phyloP scores from a whole-genome alignment of 2,797 vertebrate genomes.

The Hylomyscus alleni region DNA sequence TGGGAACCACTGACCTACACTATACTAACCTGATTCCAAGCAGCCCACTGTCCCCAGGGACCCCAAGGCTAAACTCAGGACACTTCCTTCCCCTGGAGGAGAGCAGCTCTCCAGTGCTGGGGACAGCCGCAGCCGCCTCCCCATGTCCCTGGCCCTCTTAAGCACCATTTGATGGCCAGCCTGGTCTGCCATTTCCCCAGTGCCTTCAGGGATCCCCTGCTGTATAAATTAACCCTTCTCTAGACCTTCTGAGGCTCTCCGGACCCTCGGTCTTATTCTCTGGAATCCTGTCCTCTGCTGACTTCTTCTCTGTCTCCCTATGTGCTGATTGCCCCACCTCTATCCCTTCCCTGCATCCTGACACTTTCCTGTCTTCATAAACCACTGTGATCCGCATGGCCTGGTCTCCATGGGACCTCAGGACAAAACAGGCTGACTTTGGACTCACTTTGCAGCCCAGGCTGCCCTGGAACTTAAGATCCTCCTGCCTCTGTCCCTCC shows the following conservation, averaged over 20 bases:
- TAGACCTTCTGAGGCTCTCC: no score
- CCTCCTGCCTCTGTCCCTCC: neutral
- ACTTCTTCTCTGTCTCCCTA: neutral
- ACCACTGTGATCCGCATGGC: neutral
- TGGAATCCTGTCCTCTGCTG: neutral
- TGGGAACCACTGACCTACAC: neutral
- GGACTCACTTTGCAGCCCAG: neutral
- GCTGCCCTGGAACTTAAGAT: neutral
- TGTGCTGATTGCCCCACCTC: no score
- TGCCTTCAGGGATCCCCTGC: neutral
- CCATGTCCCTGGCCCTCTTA: neutral
- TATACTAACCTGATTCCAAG: neutral
- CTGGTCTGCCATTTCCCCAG: neutral
- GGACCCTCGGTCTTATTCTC: neutral
- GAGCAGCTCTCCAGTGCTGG: neutral
- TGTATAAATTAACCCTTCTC: no score
- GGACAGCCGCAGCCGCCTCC: neutral
- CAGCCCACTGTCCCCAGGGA: neutral
- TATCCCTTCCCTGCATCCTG: neutral
- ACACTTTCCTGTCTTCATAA: neutral
- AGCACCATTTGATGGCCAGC: neutral
- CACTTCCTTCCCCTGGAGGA: neutral
- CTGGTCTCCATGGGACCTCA: neutral
- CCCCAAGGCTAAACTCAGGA: neutral
- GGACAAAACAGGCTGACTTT: neutral